phyloP scores from a whole-genome alignment of 2,888 invertebrate species.

The Ecliptopera silaceata region DNA sequence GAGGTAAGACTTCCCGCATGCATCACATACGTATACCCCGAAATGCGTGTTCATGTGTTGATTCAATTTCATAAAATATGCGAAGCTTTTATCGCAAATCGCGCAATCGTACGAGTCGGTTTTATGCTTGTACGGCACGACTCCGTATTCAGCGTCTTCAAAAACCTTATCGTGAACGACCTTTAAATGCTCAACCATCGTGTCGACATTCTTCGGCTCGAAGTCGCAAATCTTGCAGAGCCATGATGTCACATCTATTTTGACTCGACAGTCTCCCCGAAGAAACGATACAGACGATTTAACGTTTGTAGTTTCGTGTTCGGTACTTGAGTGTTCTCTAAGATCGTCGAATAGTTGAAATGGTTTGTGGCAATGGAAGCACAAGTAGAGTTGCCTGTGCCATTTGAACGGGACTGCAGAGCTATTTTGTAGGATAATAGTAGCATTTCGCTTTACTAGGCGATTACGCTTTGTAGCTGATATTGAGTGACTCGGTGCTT shows the following conservation, averaged over 20 bases:
- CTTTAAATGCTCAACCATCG: slow-evolving; percentile 11
- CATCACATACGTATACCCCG: slow-evolving; percentile 67
- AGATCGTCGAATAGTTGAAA: slow-evolving; percentile 37
- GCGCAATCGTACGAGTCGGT: slow-evolving; percentile 44
- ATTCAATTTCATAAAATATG: slow-evolving; percentile 64
- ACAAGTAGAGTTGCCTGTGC: slow-evolving; percentile 53
- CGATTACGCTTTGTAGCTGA: slow-evolving; percentile 49
- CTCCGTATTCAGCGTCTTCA: slow-evolving; percentile 12
- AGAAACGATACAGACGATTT: slow-evolving; percentile 12
- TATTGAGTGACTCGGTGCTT: slow-evolving; percentile 38
- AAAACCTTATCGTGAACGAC: slow-evolving; percentile 7
- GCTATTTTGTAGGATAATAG: slow-evolving; percentile 46
- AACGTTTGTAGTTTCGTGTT: slow-evolving; percentile 8
- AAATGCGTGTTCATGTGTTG: slow-evolving; percentile 71
- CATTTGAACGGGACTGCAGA: slow-evolving; percentile 52
- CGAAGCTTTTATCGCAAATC: slow-evolving; percentile 58
- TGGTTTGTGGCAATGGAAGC: slow-evolving; percentile 51
- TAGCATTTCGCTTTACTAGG: slow-evolving; percentile 50
- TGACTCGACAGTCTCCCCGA: slow-evolving; percentile 22
- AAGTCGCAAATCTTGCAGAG: slow-evolving; percentile 14
- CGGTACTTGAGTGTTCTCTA: slow-evolving; percentile 8
- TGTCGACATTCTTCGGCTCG: slow-evolving; percentile 4
- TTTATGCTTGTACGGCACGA: slow-evolving; percentile 18
- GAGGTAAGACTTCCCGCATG: slow-evolving; percentile 69
- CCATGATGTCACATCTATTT: slow-evolving; percentile 26